A percentile compares a stretch with the other conserved stretches of the same genome.
These are phyloP conservation scores for Nematopogon swammerdamellus DNA, from an alignment of 2,888 invertebrate species.

Conservation along the genomic window DNA sequence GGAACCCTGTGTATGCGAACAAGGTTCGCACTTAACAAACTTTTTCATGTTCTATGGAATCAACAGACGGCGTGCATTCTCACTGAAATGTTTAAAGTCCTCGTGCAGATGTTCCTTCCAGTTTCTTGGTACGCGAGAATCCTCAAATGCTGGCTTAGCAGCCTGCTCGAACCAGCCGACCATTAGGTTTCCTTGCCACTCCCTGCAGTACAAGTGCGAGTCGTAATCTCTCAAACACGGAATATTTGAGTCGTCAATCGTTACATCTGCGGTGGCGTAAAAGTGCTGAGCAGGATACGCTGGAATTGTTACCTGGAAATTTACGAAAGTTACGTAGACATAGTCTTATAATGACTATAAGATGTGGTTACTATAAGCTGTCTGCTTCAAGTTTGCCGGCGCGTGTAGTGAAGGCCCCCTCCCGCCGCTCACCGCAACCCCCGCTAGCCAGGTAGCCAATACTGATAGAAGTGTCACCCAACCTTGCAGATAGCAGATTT, in stretches of 20 bases:
- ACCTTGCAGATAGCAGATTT: too few relatives aligned
- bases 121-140: slow-evolving; percentile 34
- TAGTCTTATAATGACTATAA: too few relatives aligned
- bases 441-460: too few relatives aligned
- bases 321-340: neutral
- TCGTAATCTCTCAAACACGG: slow-evolving; percentile 65
- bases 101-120: slow-evolving; percentile 50
- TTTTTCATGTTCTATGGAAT: too few relatives aligned
- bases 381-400: too few relatives aligned
- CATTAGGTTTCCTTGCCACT: slow-evolving; percentile 57
- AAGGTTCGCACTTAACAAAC: too few relatives aligned
- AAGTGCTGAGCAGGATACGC: slow-evolving; percentile 69
- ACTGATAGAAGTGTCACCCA: too few relatives aligned
- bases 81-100: slow-evolving; percentile 62
- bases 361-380: too few relatives aligned
- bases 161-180: slow-evolving; percentile 65
- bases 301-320: slow-evolving; percentile 52
- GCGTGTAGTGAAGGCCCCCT: too few relatives aligned
- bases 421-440: too few relatives aligned
- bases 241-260: slow-evolving; percentile 24
- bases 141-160: slow-evolving; percentile 61
- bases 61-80: too few relatives aligned
- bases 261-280: slow-evolving; percentile 57
- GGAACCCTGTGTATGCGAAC: too few relatives aligned
- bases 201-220: slow-evolving; percentile 58